A percentile compares a stretch with the other conserved stretches of the same genome.
Conservation (phyloP, 2,113 vertebrate species). For the Protomyctophum bolini region DNA sequence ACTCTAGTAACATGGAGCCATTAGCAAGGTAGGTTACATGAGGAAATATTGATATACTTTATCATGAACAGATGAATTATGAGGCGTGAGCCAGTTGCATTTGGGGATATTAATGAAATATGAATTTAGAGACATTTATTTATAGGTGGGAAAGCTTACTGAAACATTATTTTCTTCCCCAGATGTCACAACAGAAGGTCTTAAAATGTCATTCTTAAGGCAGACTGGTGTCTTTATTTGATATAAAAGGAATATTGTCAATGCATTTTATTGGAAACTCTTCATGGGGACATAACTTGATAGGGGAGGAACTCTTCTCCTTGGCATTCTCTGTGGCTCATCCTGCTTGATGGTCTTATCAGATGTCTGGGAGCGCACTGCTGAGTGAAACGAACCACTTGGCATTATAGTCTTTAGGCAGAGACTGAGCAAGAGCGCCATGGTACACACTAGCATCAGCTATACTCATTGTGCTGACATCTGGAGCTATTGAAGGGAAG, state of each 20-base stretch:
- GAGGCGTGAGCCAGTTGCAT: too few species aligned
- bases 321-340: background rate
- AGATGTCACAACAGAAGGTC: too few species aligned
- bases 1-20: constrained; percentile 62
- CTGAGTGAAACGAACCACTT: constrained; percentile 21
- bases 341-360: constrained; percentile 1
- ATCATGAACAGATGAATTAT: background rate
- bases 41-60: background rate
- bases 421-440: background rate
- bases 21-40: too few species aligned
- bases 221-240: background rate
- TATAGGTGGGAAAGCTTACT: constrained; percentile 12
- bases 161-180: constrained; percentile 1
- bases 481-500: background rate
- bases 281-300: constrained; percentile 22
- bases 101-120: constrained; percentile 14
- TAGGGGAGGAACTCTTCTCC: background rate
- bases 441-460: background rate
- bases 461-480: background rate
- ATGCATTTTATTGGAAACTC: constrained; percentile 12
- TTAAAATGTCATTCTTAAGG: background rate
- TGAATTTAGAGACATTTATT: background rate
- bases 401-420: background rate
- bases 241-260: constrained; percentile 17
- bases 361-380: background rate